phyloP scores from a whole-genome alignment of 2,797 vertebrate genomes.

The Podarcis lilfordi region DNA sequence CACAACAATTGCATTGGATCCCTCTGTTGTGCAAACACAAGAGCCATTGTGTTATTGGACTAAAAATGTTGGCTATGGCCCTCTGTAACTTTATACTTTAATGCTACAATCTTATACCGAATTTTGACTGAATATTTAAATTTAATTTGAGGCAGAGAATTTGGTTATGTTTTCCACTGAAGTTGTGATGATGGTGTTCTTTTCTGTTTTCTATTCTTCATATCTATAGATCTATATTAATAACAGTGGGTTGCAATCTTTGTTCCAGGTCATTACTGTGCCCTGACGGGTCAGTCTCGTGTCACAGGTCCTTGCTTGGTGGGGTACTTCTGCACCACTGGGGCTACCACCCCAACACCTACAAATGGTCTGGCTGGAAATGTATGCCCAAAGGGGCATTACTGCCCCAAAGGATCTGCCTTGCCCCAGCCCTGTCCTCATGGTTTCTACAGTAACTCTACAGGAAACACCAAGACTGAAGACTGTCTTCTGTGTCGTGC shows the following conservation, averaged over 20 bases:
- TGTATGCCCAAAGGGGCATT: conserved; percentile 83
- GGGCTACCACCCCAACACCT: conserved; percentile 76
- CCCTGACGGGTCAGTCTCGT: conserved; percentile 69
- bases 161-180: background rate
- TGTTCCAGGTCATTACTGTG: conserved; percentile 84
- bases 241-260: background rate
- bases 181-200: background rate
- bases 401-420: conserved; percentile 83
- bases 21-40: too few relatives aligned
- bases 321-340: conserved; percentile 83
- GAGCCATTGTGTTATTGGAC: too few relatives aligned
- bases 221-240: background rate
- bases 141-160: background rate
- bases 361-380: conserved; percentile 77
- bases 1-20: too few relatives aligned
- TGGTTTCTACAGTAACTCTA: conserved; percentile 84
- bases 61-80: too few relatives aligned
- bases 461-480: conserved; percentile 74
- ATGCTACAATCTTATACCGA: background rate
- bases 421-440: conserved; percentile 80
- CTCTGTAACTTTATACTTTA: background rate
- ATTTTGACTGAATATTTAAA: background rate
- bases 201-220: background rate
- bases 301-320: conserved; percentile 80
- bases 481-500: conserved; percentile 84